A percentile compares a stretch with the other conserved stretches of the same genome.
Evolutionary conservation across 2,888 invertebrate genomes (phyloP).

Genomic region (Busseola fusca): DNA sequence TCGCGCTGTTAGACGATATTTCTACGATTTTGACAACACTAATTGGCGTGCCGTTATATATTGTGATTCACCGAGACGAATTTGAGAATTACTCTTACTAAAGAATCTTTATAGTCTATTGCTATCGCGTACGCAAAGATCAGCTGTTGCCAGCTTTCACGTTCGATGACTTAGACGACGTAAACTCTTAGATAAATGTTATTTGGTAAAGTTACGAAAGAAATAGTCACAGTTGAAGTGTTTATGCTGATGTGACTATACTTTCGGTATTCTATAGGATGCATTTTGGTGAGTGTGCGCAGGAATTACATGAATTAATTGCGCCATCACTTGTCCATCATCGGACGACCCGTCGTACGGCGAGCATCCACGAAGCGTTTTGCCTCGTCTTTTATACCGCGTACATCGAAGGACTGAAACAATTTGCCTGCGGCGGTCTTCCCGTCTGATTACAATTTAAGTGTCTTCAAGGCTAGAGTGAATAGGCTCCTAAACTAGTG

Average conservation of each 20-base stretch:
- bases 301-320: no score
- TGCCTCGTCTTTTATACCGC: no score
- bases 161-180: conserved; percentile 33
- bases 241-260: neutral
- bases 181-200: conserved; percentile 14
- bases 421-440: no score
- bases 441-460: no score
- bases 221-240: conserved; percentile 1
- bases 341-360: no score
- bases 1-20: conserved; percentile 48
- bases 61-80: conserved; percentile 47
- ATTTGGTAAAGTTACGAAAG: conserved; percentile 27
- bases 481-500: no score
- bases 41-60: conserved; percentile 58
- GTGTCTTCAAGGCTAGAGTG: no score
- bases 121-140: conserved; percentile 28
- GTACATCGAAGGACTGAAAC: no score
- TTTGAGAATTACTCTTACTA: conserved; percentile 49
- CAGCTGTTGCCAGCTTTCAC: conserved; percentile 47
- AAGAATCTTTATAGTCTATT: conserved; percentile 44
- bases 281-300: no score
- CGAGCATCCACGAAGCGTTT: no score
- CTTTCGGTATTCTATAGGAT: no score
- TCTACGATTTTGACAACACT: conserved; percentile 58
- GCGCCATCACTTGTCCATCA: no score